Base-by-base conservation (phyloP, 2,888 invertebrate genomes). In the Agrotis exclamationis region DNA sequence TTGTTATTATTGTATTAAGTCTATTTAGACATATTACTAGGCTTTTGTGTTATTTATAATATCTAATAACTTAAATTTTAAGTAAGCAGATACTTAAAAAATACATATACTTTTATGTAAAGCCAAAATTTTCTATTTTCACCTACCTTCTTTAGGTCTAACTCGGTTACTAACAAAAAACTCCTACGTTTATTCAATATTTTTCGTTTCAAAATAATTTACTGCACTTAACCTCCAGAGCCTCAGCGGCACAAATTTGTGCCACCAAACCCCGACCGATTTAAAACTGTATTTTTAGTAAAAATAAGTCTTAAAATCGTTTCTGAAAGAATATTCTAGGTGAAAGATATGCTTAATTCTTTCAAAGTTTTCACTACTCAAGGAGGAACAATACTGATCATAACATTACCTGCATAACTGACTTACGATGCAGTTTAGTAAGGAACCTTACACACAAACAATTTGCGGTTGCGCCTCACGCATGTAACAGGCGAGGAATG, bases 391-490 rank as follows among this genome's bases (percentile, higher is more conserved):
- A 39, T 47, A 54, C 47, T 48, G 11, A 24, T 60, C 33, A 39
- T 56, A 45, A 48, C 64, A 65, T 73, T 74, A 70, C 68, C 73
- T 70, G 81, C 77, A 85, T 76, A 84, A 84, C 74, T 84, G 79
- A 85, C 74, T 85, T 84, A 85, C 80, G 81, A 82, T 86, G 80
- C 86, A 87, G 88, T 86, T 88, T 53, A 53, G 22, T 88, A 51
- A 64, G 22, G 24, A 45, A 56, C 57, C 20, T 28, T 48, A 50
- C 71, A 64, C 63, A 64, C 53, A 1, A n/a, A 58, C 28, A 58
- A 63, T 51, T 64, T 63, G 50, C 50, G 9, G 28, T 14, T 18
- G 44, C 51, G 20, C n/a, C 62, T 24, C n/a, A 28, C 51, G 51
- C 50, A 54, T 22, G 22, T 56, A 54, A 64, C 54, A 58, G 22